Percentiles rank a stretch among this genome's conserved stretches.
phyloP scores from a whole-genome alignment of 2,113 vertebrate genomes.

The Callocephalon fimbriatum region DNA sequence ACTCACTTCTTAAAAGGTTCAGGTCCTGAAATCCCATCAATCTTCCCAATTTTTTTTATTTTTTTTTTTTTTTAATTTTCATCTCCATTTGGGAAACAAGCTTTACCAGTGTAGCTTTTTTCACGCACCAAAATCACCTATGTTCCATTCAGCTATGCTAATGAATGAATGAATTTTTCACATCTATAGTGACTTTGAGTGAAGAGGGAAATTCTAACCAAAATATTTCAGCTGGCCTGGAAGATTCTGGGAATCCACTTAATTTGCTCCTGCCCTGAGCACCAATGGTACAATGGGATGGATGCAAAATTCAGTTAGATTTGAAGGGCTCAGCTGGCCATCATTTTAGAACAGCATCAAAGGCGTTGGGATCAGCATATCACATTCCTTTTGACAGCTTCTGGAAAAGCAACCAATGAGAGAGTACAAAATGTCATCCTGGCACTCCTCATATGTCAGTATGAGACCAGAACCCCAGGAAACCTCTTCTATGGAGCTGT shows the following conservation, averaged over 20 bases:
- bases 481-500: conserved; percentile 16
- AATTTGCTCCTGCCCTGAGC: not conserved
- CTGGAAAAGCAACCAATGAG: conserved; percentile 41
- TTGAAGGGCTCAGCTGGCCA: conserved; percentile 60
- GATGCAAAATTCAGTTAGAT: conserved; percentile 59
- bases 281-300: conserved; percentile 14
- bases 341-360: conserved; percentile 49
- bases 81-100: not conserved
- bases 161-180: not conserved
- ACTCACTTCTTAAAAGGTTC: not conserved
- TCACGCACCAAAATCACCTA: not conserved
- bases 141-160: not conserved
- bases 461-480: conserved; percentile 22
- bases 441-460: conserved; percentile 12
- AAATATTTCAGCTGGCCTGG: conserved; percentile 22
- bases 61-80: not conserved
- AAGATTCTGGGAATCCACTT: conserved; percentile 1
- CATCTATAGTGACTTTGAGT: not conserved
- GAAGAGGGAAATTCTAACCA: not conserved
- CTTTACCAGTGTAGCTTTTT: not conserved
- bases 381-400: not conserved
- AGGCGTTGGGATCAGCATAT: conserved; percentile 40
- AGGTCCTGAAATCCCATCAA: not conserved
- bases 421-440: conserved; percentile 46
- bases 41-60: not conserved